phyloP scores from a whole-genome alignment of 2,888 invertebrate species.

The Lamellibrachia satsuma region DNA sequence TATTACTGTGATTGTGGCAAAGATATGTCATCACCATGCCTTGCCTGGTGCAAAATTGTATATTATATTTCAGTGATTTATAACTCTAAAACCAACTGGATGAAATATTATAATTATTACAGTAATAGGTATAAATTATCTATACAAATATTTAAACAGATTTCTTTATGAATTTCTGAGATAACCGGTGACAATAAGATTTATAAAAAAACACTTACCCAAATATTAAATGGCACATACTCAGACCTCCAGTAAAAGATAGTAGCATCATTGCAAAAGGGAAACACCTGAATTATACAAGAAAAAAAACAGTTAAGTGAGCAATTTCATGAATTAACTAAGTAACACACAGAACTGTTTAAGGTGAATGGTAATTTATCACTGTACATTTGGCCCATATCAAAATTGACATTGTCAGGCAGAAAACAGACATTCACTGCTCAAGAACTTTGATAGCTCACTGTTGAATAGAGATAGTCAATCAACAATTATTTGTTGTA shows the following conservation, averaged over 20 bases:
- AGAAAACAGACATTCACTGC: background rate
- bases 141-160: background rate
- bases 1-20: background rate
- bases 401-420: background rate
- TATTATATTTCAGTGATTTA: background rate
- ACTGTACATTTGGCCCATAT: background rate
- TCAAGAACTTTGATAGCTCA: background rate
- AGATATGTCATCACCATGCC: no score
- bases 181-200: background rate
- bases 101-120: background rate
- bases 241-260: constrained; percentile 35
- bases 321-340: background rate
- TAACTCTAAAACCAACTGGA: background rate
- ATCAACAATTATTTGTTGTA: background rate
- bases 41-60: background rate
- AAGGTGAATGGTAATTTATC: background rate
- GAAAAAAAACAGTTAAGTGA: background rate
- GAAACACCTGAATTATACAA: background rate
- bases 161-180: background rate
- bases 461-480: background rate
- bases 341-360: no score
- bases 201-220: constrained; percentile 29
- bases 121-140: background rate
- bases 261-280: constrained; percentile 26
- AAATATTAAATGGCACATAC: constrained; percentile 34